Base-by-base conservation (phyloP, 2,113 vertebrate genomes). In the Copsychus sechellarum region DNA sequence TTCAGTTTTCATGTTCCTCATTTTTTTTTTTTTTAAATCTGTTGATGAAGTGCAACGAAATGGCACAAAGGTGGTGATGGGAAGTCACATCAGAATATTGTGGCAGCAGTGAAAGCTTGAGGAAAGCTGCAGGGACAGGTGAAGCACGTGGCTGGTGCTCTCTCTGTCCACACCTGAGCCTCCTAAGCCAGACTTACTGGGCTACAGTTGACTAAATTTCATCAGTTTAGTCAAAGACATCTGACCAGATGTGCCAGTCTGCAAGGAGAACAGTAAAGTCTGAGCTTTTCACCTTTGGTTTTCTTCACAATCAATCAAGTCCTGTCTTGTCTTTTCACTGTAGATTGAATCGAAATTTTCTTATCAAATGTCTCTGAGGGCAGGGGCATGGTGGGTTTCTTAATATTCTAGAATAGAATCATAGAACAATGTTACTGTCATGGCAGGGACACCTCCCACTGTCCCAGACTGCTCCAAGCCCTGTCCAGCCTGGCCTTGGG, bases 401-500 rank as follows among this genome's bases (percentile, higher is more conserved):
- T 33, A 28, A 14, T 22, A 8, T 42, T 34, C 12, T 40, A 47
- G 8, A 47, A 11, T 0, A 6, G 40, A 48, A 23, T 48, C 5
- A 3, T 0, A 38, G 38, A 38, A 38, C 38, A 38, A 11, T 38
- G 38, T 12, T 12, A 38, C 38, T 38, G 38, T 38, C 38, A 38
- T 38, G 12, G 9, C 38, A 38, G 40, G 43, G 43, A 61, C 70
- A 42, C 5, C 8, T 76, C 1, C 29, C 62, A 42, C 29, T 7
- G 0, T 8, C 29, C 60, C 70, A 82, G 53, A 6, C 0, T 67
- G 20, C 61, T 67, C n/a, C 61, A 81, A 53, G 1, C 16, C 45
- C n/a, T 0, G 0, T 29, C 70, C 45, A 69, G 0, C 17, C 22
- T 76, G 40, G 11, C 18, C 47, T 48, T 34, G 87, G 18, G 2